Base-by-base conservation (phyloP, 2,888 invertebrate genomes). In the Drosophila putrida region DNA sequence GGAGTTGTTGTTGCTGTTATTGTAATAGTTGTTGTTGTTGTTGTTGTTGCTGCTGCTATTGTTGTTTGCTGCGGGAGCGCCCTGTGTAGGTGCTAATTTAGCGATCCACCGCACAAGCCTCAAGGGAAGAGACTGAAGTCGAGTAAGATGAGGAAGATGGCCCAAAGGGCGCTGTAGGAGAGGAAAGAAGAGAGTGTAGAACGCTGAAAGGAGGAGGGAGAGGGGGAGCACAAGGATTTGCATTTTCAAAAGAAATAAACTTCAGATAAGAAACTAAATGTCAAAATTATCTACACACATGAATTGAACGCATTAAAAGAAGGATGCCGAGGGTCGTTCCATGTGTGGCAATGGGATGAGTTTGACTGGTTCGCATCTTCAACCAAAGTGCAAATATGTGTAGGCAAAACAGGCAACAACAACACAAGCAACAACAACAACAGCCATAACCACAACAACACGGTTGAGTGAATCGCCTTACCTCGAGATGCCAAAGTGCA, bases 401-500 rank as follows among this genome's bases (percentile, higher is more conserved):
- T 82, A 76, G 81, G 69, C 71, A 78, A 80, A 54, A 64, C 65
- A 60, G 57, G 64, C 72, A 69, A 44, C 44, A 20, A 50, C 41
- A 54, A 15, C 33, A 15, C 10, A 28, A 54, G 11, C 60, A 61
- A 51, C 70, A 66, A 61, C 39, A 33, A 46, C 59, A 38, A 43
- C 39, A 55, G 15, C 53, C 55, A 61, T 63, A 41, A 36, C 47
- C 57, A 25, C 35, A 63, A 15, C 39, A 58, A 47, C 36, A 73
- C 62, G 78, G 49, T 25, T 61, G 77, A 68, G 63, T 71, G 75
- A n/a, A 53, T 76, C 77, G 72, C 64, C 72, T 78, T 77, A 43
- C 57, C 63, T 70, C 65, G 72, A 76, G 77, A 89, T 91, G 90
- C 90, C 91, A 90, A 90, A 89, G 86, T 90, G 90, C 90, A 91